Conservation (phyloP, 2,888 invertebrate genomes). For the Eupithecia insigniata region DNA sequence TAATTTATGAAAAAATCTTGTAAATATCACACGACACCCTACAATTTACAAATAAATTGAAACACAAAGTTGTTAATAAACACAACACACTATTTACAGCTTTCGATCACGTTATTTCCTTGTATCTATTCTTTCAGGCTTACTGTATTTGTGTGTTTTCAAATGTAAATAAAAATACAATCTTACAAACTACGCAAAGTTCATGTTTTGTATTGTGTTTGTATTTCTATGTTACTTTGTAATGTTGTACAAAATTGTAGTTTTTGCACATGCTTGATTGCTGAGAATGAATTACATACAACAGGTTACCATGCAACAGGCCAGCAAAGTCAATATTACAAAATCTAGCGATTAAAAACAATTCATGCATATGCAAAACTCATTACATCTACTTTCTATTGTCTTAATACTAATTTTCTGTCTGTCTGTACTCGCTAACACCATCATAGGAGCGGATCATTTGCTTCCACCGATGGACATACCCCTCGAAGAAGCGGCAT, state of each 20-base stretch:
- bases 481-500: conserved; percentile 81
- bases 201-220: conserved; percentile 1
- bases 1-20: conserved; percentile 2
- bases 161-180: conserved; percentile 31
- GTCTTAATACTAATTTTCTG: conserved; percentile 72
- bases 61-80: conserved; percentile 18
- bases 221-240: conserved; percentile 25
- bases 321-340: not conserved
- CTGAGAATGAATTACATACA: no score
- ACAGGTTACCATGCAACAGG: no score
- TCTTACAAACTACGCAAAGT: conserved; percentile 15
- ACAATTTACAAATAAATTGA: conserved; percentile 8
- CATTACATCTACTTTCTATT: conserved; percentile 55
- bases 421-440: conserved; percentile 77
- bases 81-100: conserved; percentile 30
- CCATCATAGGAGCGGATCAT: conserved; percentile 80
- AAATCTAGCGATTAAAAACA: not conserved
- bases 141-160: conserved; percentile 31
- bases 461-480: conserved; percentile 80
- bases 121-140: conserved; percentile 33
- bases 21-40: conserved; percentile 4
- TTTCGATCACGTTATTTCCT: conserved; percentile 25
- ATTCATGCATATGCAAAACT: conserved; percentile 65
- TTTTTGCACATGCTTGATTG: conserved; percentile 40
- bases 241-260: not conserved